phyloP scores from a whole-genome alignment of 2,113 vertebrate species.

The Pachyramphus minor region DNA sequence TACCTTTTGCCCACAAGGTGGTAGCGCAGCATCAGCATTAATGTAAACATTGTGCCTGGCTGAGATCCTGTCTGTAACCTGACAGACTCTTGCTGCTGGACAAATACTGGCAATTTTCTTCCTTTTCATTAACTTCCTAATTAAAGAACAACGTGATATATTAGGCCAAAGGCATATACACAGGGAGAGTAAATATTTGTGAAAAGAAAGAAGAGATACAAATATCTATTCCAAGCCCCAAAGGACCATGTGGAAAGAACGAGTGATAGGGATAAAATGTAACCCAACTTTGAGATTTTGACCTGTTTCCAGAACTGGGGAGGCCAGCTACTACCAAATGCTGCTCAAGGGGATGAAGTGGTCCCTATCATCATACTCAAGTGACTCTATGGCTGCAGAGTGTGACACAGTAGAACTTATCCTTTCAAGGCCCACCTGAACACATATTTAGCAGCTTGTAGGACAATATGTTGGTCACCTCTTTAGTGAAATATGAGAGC shows the following conservation, averaged over 20 bases:
- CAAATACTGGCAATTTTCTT: not conserved
- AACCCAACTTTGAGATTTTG: not conserved
- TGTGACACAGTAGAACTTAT: not conserved
- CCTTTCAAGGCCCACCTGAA: not conserved
- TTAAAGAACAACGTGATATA: not conserved
- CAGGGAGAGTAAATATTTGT: not conserved
- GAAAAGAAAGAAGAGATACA: not conserved
- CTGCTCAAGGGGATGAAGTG: not conserved
- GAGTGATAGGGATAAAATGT: not conserved
- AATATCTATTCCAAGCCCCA: not conserved
- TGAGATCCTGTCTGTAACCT: not conserved
- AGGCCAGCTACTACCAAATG: not conserved
- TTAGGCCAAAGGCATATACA: not conserved
- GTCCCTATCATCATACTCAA: not conserved
- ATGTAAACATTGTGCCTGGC: not conserved
- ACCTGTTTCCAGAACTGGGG: not conserved
- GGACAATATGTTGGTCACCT: not conserved
- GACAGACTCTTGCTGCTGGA: not conserved
- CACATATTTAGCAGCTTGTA: not conserved
- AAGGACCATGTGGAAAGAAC: not conserved
- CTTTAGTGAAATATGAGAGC: not conserved
- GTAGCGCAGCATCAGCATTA: slow-evolving; percentile 63
- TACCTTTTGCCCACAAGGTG: slow-evolving; percentile 71
- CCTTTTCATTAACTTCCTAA: not conserved
- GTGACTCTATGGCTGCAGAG: not conserved